A percentile compares a stretch with the other conserved stretches of the same genome.
phyloP scores from a whole-genome alignment of 2,888 invertebrate species.

The Mesorhabditis spiculigera region DNA sequence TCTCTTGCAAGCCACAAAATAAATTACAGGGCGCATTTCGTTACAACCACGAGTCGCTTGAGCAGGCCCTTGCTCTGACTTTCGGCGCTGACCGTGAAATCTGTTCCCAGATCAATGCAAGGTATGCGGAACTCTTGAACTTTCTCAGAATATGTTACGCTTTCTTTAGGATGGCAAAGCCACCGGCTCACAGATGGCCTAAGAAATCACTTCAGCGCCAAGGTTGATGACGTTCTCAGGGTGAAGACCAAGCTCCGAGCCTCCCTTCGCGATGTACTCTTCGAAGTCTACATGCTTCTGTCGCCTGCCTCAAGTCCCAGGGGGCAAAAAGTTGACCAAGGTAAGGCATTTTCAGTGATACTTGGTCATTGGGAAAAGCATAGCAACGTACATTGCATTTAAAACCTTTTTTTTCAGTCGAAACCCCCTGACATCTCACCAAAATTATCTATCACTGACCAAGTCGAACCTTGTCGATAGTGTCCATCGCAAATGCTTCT shows the following conservation, averaged over 20 bases:
- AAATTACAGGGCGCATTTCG: conserved; percentile 20
- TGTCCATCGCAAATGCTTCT: not conserved
- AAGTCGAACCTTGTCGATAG: conserved; percentile 7
- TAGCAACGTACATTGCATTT: not conserved
- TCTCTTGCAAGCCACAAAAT: not conserved
- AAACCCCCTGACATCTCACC: conserved; percentile 28
- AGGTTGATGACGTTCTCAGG: conserved; percentile 18
- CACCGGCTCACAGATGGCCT: not conserved
- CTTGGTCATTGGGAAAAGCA: not conserved
- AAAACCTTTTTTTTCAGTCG: not conserved
- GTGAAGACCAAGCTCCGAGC: conserved; percentile 27
- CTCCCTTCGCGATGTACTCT: conserved; percentile 24
- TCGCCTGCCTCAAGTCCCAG: conserved; percentile 24
- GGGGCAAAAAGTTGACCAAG: conserved; percentile 24
- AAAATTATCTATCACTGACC: conserved; percentile 25
- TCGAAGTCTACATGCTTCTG: conserved; percentile 27
- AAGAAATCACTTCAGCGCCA: not conserved
- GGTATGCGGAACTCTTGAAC: not conserved
- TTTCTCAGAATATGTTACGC: too few species aligned
- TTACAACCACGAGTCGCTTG: conserved; percentile 21
- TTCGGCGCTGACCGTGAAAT: conserved; percentile 32
- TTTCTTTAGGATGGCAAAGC: not conserved
- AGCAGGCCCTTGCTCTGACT: conserved; percentile 24
- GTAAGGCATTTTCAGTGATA: not conserved
- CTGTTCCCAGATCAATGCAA: conserved; percentile 21